A percentile compares a stretch with the other conserved stretches of the same genome.
Evolutionary conservation across 2,113 vertebrate species (phyloP).

Genomic region (Athene noctua): DNA sequence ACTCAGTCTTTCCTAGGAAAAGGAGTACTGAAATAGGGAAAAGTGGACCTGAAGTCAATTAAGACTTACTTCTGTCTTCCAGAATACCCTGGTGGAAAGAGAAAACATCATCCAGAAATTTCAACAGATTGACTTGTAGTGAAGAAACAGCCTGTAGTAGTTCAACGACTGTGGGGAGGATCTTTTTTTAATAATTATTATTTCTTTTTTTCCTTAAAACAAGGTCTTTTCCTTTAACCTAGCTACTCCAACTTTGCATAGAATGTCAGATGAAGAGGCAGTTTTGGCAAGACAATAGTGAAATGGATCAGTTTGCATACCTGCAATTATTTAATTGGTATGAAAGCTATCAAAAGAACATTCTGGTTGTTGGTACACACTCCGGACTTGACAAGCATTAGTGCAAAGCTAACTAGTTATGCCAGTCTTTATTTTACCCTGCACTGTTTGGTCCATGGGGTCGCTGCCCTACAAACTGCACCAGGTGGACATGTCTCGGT

Average conservation of each 20-base stretch:
- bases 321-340: background rate
- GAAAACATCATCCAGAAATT: background rate
- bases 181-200: background rate
- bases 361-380: background rate
- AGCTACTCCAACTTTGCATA: background rate
- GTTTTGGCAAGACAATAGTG: background rate
- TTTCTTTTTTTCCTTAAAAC: background rate
- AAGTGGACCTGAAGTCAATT: background rate
- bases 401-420: background rate
- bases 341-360: background rate
- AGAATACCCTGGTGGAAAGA: background rate
- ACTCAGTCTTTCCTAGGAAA: background rate
- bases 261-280: background rate
- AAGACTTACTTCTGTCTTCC: background rate
- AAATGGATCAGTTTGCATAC: background rate
- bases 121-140: background rate
- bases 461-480: background rate
- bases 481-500: background rate
- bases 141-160: background rate
- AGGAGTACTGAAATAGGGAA: background rate
- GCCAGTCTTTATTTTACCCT: background rate
- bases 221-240: background rate
- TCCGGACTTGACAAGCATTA: background rate
- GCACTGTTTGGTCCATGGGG: background rate
- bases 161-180: background rate